Evolutionary conservation across 2,888 invertebrate species (phyloP), one percentile per base, ranked within the genome.

Genomic region (Chesias legatella): DNA sequence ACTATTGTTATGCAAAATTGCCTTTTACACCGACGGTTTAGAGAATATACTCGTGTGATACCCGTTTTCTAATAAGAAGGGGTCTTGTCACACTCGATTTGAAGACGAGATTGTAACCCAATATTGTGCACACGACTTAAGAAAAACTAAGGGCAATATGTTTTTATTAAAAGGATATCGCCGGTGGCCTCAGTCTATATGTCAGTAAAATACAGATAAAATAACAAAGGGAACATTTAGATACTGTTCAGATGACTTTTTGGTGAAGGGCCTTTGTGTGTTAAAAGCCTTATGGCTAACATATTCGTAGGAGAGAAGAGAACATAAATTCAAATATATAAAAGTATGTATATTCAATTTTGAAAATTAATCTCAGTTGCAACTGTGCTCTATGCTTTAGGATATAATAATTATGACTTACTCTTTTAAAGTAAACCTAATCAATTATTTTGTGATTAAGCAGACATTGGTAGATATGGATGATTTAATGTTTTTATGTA

Each of bases 41-140:
- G 51, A 17, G 50, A 44, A 39, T 28, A 56, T 33, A 56, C 51
- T 66, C 23, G 43, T 13, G 27, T 39, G 41, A 28, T 41, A 27
- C 24, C n/a, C 10, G 9, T 25, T 38, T 43, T 40, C 48, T 50
- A 48, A 44, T 47, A 47, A 47, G 50, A 47, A 38, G 48, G 31
- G 33, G 43, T 51, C 46, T 43, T 55, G 33, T 58, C 58, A 52
- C 57, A 57, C 58, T 56, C 56, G 55, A 57, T 67, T 60, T 68
- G 62, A 62, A 49, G 56, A 58, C 59, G 62, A 63, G 63, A 63
- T 63, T 60, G 80, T 72, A 81, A 81, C 69, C 66, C 63, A 71
- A 82, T 79, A 78, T 73, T 73, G 73, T 70, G 77, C 75, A 68
- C 76, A 76, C 80, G 79, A 73, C 55, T 58, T 53, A 60, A 60